Base-by-base conservation (phyloP, 23 tunicate species). In the Halocynthia aurantium region DNA sequence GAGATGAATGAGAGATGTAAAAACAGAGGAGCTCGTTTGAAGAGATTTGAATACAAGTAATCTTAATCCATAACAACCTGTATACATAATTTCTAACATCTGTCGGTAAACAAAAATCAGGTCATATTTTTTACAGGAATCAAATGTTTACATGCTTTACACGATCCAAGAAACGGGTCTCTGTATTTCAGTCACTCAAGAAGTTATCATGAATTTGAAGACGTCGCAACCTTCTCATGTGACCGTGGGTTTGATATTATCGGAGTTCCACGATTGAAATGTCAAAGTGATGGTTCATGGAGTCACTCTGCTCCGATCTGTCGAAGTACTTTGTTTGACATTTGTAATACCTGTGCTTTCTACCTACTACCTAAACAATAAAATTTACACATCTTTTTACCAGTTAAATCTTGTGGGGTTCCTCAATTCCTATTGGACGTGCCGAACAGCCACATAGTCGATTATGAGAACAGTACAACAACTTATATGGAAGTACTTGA, bases 201-300 rank as follows among this genome's bases (percentile, higher is more conserved):
- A 65, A 72, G 84, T 7, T 88, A 77, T 70, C 74, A 71, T 61
- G 95, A 83, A 50, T 88, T 83, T 52, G 95, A 82, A 66, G 95
- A 88, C 64, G 77, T 51, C 12, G 75, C 83, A 15, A 62, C 13
- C 6, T 88, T 83, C 75, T 22, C 55, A 10, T 88, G 95, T 49
- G 13, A 83, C 73, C 67, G 72, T 6, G 95, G 95, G 6, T 88
- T 78, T 53, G 55, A 83, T 20, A 64, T 88, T 61, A 62, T 62
- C 57, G 87, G 87, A 57, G 66, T 50, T 12, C 53, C 66, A 50
- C 20, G 13, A 21, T 52, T 63, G 55, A 60, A 52, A 22, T 88
- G 95, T 53, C 80, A 52, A 52, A 66, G 67, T 51, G 87, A 88
- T 64, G 95, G 95, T 51, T 72, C 80, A 18, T 88, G 95, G 95